These are phyloP conservation scores for Leptinotarsa juncta DNA, from an alignment of 2,888 invertebrate genomes.

Conservation along the genomic window DNA sequence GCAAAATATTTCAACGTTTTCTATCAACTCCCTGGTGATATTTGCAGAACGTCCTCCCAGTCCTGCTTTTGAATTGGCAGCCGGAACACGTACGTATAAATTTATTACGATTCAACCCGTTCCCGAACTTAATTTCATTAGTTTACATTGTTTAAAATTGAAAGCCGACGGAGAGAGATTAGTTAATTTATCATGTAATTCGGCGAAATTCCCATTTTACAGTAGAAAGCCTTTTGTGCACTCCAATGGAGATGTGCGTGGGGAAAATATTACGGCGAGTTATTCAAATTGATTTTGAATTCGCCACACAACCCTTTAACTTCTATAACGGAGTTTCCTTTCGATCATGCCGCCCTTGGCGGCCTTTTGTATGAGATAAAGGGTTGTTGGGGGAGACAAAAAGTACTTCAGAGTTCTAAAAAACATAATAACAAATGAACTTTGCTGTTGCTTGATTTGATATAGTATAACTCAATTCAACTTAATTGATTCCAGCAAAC, in stretches of 20 bases:
- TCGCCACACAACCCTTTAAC: slow-evolving; percentile 51
- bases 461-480: too few relatives aligned
- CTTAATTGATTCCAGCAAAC: too few relatives aligned
- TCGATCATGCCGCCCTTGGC: slow-evolving; percentile 36
- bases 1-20: slow-evolving; percentile 16
- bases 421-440: too few relatives aligned
- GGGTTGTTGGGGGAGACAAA: slow-evolving; percentile 35
- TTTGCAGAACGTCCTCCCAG: slow-evolving; percentile 55
- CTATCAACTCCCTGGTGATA: slow-evolving; percentile 52
- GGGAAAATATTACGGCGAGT: slow-evolving; percentile 57
- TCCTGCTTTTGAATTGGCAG: slow-evolving; percentile 58
- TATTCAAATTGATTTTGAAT: slow-evolving; percentile 58
- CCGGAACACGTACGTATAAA: slow-evolving; percentile 62
- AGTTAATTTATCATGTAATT: slow-evolving; percentile 66
- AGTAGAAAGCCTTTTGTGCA: slow-evolving; percentile 58
- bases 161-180: slow-evolving; percentile 63
- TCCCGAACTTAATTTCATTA: slow-evolving; percentile 67
- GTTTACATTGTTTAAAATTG: slow-evolving; percentile 66
- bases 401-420: neutral
- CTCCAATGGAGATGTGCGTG: slow-evolving; percentile 59
- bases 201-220: slow-evolving; percentile 60
- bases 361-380: slow-evolving; percentile 39
- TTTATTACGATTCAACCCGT: slow-evolving; percentile 66
- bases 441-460: too few relatives aligned
- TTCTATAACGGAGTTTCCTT: slow-evolving; percentile 48